Base-by-base conservation (phyloP, 2,113 vertebrate genomes). In the Helogale parvula region DNA sequence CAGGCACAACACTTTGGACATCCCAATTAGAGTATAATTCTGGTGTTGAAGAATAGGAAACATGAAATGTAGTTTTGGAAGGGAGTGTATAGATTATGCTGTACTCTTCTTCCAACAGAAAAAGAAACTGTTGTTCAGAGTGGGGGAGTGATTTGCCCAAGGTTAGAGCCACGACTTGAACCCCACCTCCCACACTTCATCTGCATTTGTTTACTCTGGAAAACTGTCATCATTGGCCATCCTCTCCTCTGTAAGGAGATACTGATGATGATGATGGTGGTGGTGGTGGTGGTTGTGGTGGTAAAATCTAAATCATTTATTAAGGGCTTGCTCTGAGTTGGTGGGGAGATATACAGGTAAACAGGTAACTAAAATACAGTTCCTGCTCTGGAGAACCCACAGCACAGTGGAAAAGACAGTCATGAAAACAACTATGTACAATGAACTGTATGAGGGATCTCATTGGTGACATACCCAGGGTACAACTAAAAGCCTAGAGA, bases 1-100 rank as follows among this genome's bases (percentile, higher is more conserved):
- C 92, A 92, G 65, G 47, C 96, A 50, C 69, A 79, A 69, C 41
- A 11, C 41, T 60, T 86, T 65, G 96, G 83, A 96, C 79, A 89
- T 90, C 63, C 84, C 87, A 92, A 38, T 95, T 88, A 96, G 45
- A 6, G 47, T 23, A 85, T 88, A 57, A 60, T 83, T 89, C 71
- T 82, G 5, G 69, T 93, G 54, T 76, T 60, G 68, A 83, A 35
- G 72, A 82, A 87, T 63, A 15, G 54, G 5, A 97, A 52, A 47
- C 16, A 14, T 52, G 66, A 19, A 68, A 66, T 41, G 33, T 45
- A 12, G 12, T 33, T 38, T 71, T 41, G 8, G 54, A 93, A 95
- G 15, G 65, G 41, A 93, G 41, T 19, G 65, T 65, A 35, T 25
- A 17, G 52, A 45, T 31, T 25, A 7, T 25, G 29, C n/a, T 12